Evolutionary conservation across 2,797 vertebrate genomes (phyloP), one percentile per base, ranked within the genome.

Genomic region (Micrastur ruficollis): DNA sequence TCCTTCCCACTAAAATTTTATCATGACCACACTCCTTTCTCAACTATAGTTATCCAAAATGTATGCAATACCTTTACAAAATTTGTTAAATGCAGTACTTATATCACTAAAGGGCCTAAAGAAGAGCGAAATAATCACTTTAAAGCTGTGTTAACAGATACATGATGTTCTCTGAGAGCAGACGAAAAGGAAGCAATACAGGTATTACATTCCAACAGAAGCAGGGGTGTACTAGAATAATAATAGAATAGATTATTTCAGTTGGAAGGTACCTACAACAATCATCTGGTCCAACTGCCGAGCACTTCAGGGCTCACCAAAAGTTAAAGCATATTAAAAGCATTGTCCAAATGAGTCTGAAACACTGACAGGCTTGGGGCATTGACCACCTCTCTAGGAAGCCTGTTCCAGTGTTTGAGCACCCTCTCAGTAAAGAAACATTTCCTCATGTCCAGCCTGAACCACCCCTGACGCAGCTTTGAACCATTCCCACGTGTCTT

Each of bases 401-500:
- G 16, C 42, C 42, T 44, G 42, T 44, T 44, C 42, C 16, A 44
- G 42, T 44, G 42, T 36, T 36, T 36, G 36, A 36, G 36, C 8
- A 36, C 36, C 36, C 36, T 36, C 36, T 36, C 2, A 2, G n/a
- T 38, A 67, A n/a, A 73, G 8, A 58, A 58, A 29, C 11, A 18
- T 4, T 76, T 55, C 31, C 21, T 49, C 27, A 16, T 5, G 9
- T 38, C 18, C 2, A 65, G 22, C 65, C 44, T 88, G 6, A 73
- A 66, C 12, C 12, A 36, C 5, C 17, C 10, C 44, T 56, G 50
- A 6, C 2, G 9, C 59, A 80, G 50, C 12, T 42, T 26, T 21
- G 36, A 66, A 8, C 36, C 19, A 23, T 11, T 58, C 11, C 42
- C 38, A 34, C 1, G 1, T 0, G 2, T 49, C 23, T 46, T 46